Evolutionary conservation across 2,888 invertebrate genomes (phyloP), one percentile per base, ranked within the genome.

Genomic region (Strigamia crassipes): DNA sequence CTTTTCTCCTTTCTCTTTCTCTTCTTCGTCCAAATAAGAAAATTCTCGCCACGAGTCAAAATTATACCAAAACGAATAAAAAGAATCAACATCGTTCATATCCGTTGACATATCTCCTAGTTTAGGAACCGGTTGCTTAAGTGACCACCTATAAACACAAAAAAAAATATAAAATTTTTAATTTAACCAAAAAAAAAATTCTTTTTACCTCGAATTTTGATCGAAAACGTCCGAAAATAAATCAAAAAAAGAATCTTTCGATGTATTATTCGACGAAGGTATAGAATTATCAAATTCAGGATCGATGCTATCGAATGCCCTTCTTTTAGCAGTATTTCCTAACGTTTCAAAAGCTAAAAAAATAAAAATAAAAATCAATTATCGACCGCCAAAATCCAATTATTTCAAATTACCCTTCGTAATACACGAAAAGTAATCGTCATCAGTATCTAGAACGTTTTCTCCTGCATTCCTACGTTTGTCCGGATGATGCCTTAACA

Each of bases 1-100:
- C 89, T 90, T 97, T 87, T 97, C 96, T 0, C 98, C 99, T 86
- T 95, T 96, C 87, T 99, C 97, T 87, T 99, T 99, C 86, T 99
- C 99, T 87, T 99, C 99, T 89, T 99, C 98, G 87, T 99, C 99
- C 85, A 97, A 90, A 88, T 99, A 99, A 1, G 99, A 99, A 89
- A 94, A 99, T 88, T 99, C 99, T 83, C 99, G 91, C 99, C 99
- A 99, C 0, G 99, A 98, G 85, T 97, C 96, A 89, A 99, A 99
- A 86, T 96, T 94, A 88, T 89, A 90, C 99, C 99, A 99, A 88
- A 98, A 99, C 18, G 94, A 93, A 88, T 99, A 99, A 89, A 99
- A 99, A 78, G 90, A 89, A 87, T 99, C 96, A 0, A 99, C 98
- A 86, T 94, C 92, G 84, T 93, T 93, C 81, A 96, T 91, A 1